phyloP scores from a whole-genome alignment of 2,888 invertebrate genomes.

The Drosophila borborema region DNA sequence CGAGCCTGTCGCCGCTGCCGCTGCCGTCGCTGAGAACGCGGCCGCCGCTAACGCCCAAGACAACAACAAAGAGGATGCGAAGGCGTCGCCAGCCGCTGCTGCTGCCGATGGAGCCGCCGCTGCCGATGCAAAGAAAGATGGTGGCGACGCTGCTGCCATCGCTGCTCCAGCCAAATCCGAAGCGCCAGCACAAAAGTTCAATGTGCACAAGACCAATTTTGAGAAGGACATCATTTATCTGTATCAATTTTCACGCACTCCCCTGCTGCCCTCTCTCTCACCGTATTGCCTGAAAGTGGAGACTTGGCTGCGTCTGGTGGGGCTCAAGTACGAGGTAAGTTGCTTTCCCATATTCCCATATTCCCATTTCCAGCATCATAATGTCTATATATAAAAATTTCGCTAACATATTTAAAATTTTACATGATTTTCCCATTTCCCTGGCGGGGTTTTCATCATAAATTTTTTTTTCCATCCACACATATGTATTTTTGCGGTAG shows the following conservation, averaged over 20 bases:
- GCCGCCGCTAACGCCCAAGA: conserved; percentile 83
- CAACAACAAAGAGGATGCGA: conserved; percentile 86
- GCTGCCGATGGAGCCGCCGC: conserved; percentile 63
- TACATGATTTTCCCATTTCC: conserved; percentile 41
- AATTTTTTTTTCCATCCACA: conserved; percentile 21
- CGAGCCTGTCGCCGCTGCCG: conserved; percentile 84
- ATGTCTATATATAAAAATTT: conserved; percentile 2
- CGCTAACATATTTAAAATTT: conserved; percentile 43
- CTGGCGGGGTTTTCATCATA: conserved; percentile 56
- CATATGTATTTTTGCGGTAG: conserved; percentile 71
- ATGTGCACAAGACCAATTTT: conserved; percentile 94
- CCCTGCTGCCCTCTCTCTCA: conserved; percentile 94
- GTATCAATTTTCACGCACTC: conserved; percentile 96
- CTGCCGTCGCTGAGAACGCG: conserved; percentile 54
- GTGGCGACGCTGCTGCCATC: conserved; percentile 85
- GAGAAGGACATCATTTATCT: conserved; percentile 97
- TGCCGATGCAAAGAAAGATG: conserved; percentile 85
- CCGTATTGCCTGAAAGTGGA: conserved; percentile 98
- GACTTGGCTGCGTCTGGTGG: conserved; percentile 96
- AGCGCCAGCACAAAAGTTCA: conserved; percentile 90
- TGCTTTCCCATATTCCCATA: conserved; percentile 32
- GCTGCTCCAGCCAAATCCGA: conserved; percentile 86
- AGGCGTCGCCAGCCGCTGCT: conserved; percentile 82
- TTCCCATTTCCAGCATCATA: conserved; percentile 37
- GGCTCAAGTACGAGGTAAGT: conserved; percentile 95